phyloP scores from a whole-genome alignment of 2,797 vertebrate genomes.

The Xyrichtys novacula region DNA sequence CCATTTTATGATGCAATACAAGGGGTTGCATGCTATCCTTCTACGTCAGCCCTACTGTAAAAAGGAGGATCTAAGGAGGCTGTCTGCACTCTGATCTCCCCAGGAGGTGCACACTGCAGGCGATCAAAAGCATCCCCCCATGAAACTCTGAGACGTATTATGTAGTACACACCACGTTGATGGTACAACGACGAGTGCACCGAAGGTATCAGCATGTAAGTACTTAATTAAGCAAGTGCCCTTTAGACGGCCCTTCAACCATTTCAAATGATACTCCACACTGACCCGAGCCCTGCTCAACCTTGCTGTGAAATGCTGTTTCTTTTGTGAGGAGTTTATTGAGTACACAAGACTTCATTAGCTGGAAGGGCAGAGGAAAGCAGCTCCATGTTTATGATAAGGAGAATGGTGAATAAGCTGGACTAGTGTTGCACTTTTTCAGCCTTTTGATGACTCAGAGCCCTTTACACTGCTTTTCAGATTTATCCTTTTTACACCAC shows the following conservation, averaged over 20 bases:
- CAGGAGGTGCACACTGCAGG: conserved; percentile 27
- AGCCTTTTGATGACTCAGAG: no score
- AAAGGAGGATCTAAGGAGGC: conserved; percentile 42
- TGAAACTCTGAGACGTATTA: conserved; percentile 44
- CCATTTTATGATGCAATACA: conserved; percentile 15
- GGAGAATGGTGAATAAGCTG: no score
- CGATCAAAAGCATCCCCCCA: conserved; percentile 59
- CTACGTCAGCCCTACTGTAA: conserved; percentile 11
- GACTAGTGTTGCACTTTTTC: no score
- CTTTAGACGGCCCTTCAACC: conserved; percentile 25
- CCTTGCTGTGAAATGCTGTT: neutral
- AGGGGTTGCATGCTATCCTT: neutral
- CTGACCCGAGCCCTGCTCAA: conserved; percentile 28
- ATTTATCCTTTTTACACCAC: no score
- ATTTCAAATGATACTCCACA: conserved; percentile 18
- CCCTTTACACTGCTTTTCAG: no score
- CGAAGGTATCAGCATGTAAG: conserved; percentile 31
- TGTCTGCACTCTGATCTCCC: conserved; percentile 55
- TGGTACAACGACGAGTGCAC: conserved; percentile 16
- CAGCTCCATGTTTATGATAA: conserved; percentile 9
- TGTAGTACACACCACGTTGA: conserved; percentile 39
- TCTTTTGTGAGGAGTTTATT: neutral
- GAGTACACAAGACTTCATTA: conserved; percentile 3
- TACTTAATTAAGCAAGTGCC: conserved; percentile 34
- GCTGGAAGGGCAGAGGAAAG: conserved; percentile 8